These are phyloP conservation scores for Peromyscus nudipes DNA, from an alignment of 2,797 vertebrate species.

Conservation along the genomic window DNA sequence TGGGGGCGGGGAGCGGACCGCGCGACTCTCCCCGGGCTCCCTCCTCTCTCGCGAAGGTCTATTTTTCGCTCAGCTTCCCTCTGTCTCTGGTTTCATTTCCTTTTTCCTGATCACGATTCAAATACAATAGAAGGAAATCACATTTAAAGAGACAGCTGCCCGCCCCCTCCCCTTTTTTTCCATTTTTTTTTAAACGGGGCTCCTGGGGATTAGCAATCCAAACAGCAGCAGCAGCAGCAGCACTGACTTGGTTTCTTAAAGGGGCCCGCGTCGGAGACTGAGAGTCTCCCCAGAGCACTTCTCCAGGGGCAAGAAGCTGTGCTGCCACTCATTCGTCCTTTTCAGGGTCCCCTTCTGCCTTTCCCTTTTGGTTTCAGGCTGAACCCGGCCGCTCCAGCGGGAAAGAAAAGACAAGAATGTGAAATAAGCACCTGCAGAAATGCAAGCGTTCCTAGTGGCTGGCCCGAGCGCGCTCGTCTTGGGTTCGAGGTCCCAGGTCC, in stretches of 20 bases:
- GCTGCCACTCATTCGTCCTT: constrained; percentile 12
- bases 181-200: constrained; percentile 79
- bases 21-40: constrained; percentile 67
- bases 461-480: neutral
- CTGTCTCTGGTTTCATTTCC: constrained; percentile 95
- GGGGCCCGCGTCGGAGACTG: constrained; percentile 75
- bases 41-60: constrained; percentile 81
- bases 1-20: constrained; percentile 62
- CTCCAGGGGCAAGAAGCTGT: constrained; percentile 46
- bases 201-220: constrained; percentile 85
- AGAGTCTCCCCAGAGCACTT: neutral
- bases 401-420: neutral
- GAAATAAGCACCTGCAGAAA: constrained; percentile 70
- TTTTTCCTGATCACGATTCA: constrained; percentile 99
- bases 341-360: neutral
- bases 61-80: constrained; percentile 87
- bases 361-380: constrained; percentile 44
- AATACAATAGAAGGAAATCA: constrained; percentile 98
- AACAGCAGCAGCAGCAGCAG: constrained; percentile 84
- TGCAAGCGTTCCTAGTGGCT: neutral
- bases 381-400: neutral
- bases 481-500: constrained; percentile 66
- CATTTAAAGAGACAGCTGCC: constrained; percentile 96
- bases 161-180: constrained; percentile 58
- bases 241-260: constrained; percentile 86